Evolutionary conservation across 2,888 invertebrate genomes (phyloP), one percentile per base, ranked within the genome.

Genomic region (Eristalis arbustorum): DNA sequence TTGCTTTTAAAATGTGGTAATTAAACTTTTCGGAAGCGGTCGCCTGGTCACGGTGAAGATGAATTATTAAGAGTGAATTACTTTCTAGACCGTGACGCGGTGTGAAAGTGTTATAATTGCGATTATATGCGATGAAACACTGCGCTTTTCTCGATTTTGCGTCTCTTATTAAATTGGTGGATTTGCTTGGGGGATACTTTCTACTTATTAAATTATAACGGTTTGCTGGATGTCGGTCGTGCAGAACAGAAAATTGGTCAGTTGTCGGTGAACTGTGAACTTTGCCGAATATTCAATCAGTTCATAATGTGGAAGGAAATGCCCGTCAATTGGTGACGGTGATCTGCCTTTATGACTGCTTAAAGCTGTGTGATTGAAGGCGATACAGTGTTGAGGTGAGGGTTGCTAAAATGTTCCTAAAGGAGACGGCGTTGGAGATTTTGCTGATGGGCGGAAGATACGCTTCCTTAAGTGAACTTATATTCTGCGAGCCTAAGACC

Each of bases 21-120:
- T 80, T 74, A 80, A 80, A 73, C 37, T 79, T 74, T 64, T 63
- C 74, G 28, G 56, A 25, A 67, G 61, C 11, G 66, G 31, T 66
- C 25, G 62, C 31, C n/a, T 14, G 2, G 61, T 62, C 31, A 10
- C n/a, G 14, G 37, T n/a, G 23, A 37, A 22, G 31, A 61, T 61
- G 37, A 61, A 59, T 14, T 25, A 59, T 59, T 23, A 25, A 59
- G 49, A 59, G 61, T 71, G 61, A 71, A 61, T 71, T 40, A 23
- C 59, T 5, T 42, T 40, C 61, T 71, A 59, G 61, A 61, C 71
- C 71, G 61, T 71, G 71, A 40, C 42, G 22, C 37, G 34, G 71
- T 42, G 71, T 71, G 61, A 71, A 71, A 61, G 71, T 71, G 71
- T 61, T 59, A 61, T 61, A 71, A 71, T 61, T 61, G 71, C 31